Evolutionary conservation across 2,113 vertebrate genomes (phyloP).

Genomic region (Thermophis baileyi): DNA sequence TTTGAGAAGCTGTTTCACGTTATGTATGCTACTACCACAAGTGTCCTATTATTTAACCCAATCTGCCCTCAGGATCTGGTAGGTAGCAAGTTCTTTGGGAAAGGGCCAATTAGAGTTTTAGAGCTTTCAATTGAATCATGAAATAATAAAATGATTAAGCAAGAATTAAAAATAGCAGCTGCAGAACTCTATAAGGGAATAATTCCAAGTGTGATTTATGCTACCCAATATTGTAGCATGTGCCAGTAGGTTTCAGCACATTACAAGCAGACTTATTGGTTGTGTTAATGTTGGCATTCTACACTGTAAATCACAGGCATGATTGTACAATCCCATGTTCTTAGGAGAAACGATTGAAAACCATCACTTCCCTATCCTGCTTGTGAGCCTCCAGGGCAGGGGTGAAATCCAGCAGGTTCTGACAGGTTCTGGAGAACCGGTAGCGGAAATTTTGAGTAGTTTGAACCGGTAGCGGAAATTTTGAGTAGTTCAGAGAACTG

Average conservation of each 20-base stretch:
- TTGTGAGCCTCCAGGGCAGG: too few relatives aligned
- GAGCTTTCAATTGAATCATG: background rate
- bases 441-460: too few relatives aligned
- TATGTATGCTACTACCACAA: background rate
- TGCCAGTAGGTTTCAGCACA: background rate
- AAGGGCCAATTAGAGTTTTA: background rate
- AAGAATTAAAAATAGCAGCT: background rate
- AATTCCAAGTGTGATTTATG: background rate
- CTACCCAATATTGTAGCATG: background rate
- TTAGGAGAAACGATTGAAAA: background rate
- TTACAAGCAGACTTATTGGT: background rate
- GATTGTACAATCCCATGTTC: background rate
- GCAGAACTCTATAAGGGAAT: background rate
- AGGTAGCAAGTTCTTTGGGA: background rate
- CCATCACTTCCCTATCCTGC: background rate
- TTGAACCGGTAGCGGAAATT: too few relatives aligned
- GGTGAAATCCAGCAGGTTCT: too few relatives aligned
- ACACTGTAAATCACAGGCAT: background rate
- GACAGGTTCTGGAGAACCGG: too few relatives aligned
- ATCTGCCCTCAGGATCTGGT: background rate
- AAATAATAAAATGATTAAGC: background rate
- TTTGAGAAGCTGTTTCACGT: background rate
- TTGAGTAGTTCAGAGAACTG: too few relatives aligned
- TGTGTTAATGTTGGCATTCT: background rate
- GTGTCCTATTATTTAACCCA: too few relatives aligned